Evolutionary conservation across 2,888 invertebrate species (phyloP), one percentile per base, ranked within the genome.

Genomic region (Ommatoiulus sabulosus): DNA sequence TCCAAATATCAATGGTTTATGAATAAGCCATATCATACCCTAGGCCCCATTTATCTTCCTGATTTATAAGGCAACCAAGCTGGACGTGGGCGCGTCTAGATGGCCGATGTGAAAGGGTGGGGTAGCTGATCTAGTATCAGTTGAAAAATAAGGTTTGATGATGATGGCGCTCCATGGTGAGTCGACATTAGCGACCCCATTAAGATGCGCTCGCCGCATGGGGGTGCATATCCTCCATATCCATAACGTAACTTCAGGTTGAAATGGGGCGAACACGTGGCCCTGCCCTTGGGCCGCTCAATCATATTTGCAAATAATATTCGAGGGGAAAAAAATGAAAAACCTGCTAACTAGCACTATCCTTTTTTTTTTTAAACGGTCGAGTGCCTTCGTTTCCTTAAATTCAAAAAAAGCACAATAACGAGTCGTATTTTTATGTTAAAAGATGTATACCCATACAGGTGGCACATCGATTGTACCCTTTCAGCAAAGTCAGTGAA

Each of bases 121-220:
- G 72, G 72, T 24, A 72, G 72, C 24, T 72, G 20, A 72, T 24
- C 4, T 72, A 24, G 24, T n/a, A 72, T 72, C 72, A 72, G 72
- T 8, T 24, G 24, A 72, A 72, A 72, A 72, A 52, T 15, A 10
- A 46, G 15, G 20, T 24, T 72, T 72, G 72, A 72, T 72, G 72
- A 72, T 72, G 72, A 72, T 72, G 72, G 72, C 72, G 24, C 72
- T 72, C 72, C 72, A 24, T 72, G 72, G 72, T 72, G 72, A 72
- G 72, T 72, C 20, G 72, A 72, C 72, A 72, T 72, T 72, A 72
- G 72, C 72, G 72, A 72, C 24, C 72, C 72, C 72, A 72, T 72
- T 72, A 72, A 72, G 72, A 72, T 72, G 72, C 10, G 24, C 72
- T 72, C 72, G 24, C 72, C 72, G 8, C 72, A 72, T 72, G 72